phyloP scores from a whole-genome alignment of 2,888 invertebrate species.

The Pegoplata infirma region DNA sequence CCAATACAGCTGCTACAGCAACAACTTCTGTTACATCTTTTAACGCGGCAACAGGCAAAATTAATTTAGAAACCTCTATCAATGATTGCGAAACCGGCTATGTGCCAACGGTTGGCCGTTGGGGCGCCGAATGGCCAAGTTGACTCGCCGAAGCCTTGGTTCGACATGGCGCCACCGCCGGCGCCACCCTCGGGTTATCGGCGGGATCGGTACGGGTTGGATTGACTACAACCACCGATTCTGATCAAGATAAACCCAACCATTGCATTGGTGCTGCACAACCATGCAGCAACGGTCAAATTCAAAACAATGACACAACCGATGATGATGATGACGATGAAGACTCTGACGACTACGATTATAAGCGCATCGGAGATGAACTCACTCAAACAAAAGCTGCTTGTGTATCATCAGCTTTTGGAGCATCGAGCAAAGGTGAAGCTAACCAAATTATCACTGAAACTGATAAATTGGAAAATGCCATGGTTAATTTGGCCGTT shows the following conservation, averaged over 20 bases:
- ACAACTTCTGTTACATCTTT: conserved; percentile 68
- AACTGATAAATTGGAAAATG: conserved; percentile 51
- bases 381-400: conserved; percentile 1
- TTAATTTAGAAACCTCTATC: conserved; percentile 77
- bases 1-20: conserved; percentile 66
- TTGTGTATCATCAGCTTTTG: no score
- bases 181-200: conserved; percentile 74
- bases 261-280: conserved; percentile 66
- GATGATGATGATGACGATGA: conserved; percentile 66
- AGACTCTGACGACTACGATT: conserved; percentile 44
- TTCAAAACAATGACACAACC: conserved; percentile 69
- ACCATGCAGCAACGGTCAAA: conserved; percentile 63
- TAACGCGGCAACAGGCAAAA: conserved; percentile 75
- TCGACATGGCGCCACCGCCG: conserved; percentile 75
- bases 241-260: conserved; percentile 69
- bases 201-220: conserved; percentile 75
- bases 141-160: conserved; percentile 89
- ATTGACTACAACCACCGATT: conserved; percentile 75
- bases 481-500: conserved; percentile 51
- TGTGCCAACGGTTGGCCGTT: conserved; percentile 91
- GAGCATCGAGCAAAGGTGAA: conserved; percentile 47
- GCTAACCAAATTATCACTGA: conserved; percentile 47
- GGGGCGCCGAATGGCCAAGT: conserved; percentile 98
- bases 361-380: conserved; percentile 26
- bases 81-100: conserved; percentile 81